Conservation (phyloP, 2,888 invertebrate species). For the Eristalis intricaria region DNA sequence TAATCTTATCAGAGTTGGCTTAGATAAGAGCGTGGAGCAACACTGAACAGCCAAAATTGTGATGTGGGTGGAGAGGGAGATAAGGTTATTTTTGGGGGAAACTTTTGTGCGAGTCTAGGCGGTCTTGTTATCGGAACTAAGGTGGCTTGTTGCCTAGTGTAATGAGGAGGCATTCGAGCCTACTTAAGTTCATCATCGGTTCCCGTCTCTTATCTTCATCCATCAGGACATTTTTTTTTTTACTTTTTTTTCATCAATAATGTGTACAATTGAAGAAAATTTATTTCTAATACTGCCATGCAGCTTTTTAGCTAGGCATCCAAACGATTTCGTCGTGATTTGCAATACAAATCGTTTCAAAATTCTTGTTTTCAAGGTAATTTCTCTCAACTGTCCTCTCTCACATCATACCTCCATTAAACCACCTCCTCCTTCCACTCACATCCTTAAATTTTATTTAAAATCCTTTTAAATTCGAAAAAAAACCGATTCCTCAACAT, state of each 20-base stretch:
- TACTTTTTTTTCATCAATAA: conserved; percentile 23
- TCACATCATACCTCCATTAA: too few relatives aligned
- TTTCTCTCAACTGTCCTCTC: neutral
- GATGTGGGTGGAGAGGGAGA: neutral
- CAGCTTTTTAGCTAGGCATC: neutral
- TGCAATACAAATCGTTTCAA: neutral
- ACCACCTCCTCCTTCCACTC: too few relatives aligned
- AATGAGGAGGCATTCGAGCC: conserved; percentile 67
- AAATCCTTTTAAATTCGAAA: neutral
- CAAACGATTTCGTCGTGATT: neutral
- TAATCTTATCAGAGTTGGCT: conserved; percentile 55
- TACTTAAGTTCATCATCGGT: conserved; percentile 70
- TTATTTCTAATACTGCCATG: too few relatives aligned
- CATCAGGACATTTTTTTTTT: conserved; percentile 20
- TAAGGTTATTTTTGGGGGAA: neutral
- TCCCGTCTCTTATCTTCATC: conserved; percentile 63
- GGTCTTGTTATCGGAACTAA: conserved; percentile 66
- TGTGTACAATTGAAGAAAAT: too few relatives aligned
- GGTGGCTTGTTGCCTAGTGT: conserved; percentile 70
- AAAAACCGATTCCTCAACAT: neutral
- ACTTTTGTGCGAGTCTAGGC: conserved; percentile 40
- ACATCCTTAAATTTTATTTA: neutral
- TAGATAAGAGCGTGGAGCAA: conserved; percentile 32
- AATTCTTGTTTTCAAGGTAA: neutral
- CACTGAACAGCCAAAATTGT: conserved; percentile 24